Percentiles rank a stretch among this genome's conserved stretches.
Evolutionary conservation across 2,113 vertebrate genomes (phyloP).

Genomic region (Ondatra zibethicus): DNA sequence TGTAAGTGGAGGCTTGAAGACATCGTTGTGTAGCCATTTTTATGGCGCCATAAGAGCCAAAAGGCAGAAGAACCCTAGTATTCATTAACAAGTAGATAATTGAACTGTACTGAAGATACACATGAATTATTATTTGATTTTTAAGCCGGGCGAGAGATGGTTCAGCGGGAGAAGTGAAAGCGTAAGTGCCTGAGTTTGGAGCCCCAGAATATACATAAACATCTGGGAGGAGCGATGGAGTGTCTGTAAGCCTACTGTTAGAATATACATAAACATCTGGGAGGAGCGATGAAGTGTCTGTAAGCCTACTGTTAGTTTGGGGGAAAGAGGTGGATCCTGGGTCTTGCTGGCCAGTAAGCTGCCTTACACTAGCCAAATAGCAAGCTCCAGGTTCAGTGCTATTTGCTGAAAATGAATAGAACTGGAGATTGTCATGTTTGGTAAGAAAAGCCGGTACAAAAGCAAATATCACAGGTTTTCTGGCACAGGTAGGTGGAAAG

Average conservation of each 20-base stretch:
- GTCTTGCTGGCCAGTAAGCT: background rate
- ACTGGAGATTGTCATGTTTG: background rate
- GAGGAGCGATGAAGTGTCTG: background rate
- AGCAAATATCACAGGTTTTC: no score
- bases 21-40: background rate
- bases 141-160: background rate
- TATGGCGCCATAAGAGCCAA: background rate
- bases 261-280: background rate
- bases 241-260: background rate
- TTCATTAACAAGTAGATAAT: background rate
- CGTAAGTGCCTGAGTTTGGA: background rate
- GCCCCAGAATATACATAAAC: background rate
- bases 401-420: background rate
- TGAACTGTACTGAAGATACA: background rate
- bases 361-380: background rate
- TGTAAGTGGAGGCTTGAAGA: background rate
- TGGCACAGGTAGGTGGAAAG: no score
- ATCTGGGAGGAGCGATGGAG: background rate
- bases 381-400: background rate
- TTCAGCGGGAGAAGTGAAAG: no score
- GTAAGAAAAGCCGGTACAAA: background rate
- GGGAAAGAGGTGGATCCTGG: background rate
- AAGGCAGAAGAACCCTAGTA: background rate
- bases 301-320: background rate
- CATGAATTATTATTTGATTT: background rate